These are phyloP conservation scores for Clupea harengus DNA, from an alignment of 2,113 vertebrate genomes.

Conservation along the genomic window DNA sequence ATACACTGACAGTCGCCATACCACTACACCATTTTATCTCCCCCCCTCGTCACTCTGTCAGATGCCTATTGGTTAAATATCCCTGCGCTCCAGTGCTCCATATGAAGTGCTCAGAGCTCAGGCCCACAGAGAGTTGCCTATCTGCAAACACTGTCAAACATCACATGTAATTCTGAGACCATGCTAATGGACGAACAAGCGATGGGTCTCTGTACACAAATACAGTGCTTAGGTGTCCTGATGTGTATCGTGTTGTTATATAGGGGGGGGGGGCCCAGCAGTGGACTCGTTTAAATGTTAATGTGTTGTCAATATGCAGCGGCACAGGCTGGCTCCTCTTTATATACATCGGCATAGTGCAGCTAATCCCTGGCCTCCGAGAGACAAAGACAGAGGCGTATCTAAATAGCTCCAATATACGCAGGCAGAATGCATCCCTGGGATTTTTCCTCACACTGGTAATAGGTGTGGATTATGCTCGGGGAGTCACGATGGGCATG, in stretches of 20 bases:
- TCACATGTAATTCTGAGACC: not conserved
- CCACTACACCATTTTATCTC: not conserved
- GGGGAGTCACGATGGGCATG: no score
- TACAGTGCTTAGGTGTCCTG: not conserved
- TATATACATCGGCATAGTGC: constrained; percentile 11
- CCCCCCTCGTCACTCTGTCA: not conserved
- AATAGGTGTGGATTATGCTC: no score
- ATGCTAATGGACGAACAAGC: not conserved
- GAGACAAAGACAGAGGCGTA: constrained; percentile 16
- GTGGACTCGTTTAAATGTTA: constrained; percentile 27
- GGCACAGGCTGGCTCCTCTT: constrained; percentile 23
- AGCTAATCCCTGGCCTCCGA: constrained; percentile 12
- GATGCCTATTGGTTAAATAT: not conserved
- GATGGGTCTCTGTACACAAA: not conserved
- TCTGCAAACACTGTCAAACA: not conserved
- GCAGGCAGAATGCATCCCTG: not conserved
- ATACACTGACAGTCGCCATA: not conserved
- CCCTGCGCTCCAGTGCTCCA: not conserved
- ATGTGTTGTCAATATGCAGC: constrained; percentile 46
- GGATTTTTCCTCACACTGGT: no score
- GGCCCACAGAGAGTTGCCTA: not conserved
- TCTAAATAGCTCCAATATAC: constrained; percentile 1
- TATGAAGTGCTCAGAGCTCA: not conserved
- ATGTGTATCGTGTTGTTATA: not conserved
- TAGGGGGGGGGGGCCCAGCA: not conserved